Evolutionary conservation across 2,888 invertebrate genomes (phyloP), one percentile per base, ranked within the genome.

Genomic region (Drosophila formosana): DNA sequence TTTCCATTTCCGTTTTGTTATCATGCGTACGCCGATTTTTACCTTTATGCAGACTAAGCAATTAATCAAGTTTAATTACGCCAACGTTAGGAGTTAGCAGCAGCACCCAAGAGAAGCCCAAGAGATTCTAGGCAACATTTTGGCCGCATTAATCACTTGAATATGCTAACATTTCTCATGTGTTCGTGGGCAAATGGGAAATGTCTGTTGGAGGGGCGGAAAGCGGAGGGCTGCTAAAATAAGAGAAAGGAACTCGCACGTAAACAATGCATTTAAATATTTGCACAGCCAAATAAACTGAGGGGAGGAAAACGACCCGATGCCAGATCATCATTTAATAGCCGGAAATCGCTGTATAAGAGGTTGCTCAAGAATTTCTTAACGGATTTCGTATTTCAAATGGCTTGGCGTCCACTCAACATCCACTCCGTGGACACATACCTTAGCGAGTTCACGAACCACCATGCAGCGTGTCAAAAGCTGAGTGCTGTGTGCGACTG

Each of bases 31-130:
- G 82, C 88, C 79, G 66, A 83, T 83, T 84, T 83, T 85, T 83
- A 86, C 84, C 84, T 83, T 75, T 74, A 66, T 73, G 85, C 83
- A 78, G 82, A 82, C 82, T 87, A 75, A 75, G 81, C 90, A 88
- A 90, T 90, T 90, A 90, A 90, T 90, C 90, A 90, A 80, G 80
- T 86, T 89, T 90, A 90, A 90, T 90, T 90, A 89, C 82, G 71
- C 75, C 50, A 67, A 66, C 66, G 67, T 73, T 65, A 52, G 66
- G 64, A 49, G 68, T 34, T 56, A 55, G 60, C 66, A 39, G 23
- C 30, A 43, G 34, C 55, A 49, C 30, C 58, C 11, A 49, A 60
- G 37, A 60, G 37, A 28, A 58, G 47, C 60, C 46, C 56, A 41
- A 63, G 64, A 67, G 72, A 62, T 57, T 79, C 49, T 50, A 68